These are phyloP conservation scores for Gonioctena quinquepunctata DNA, from an alignment of 1,140 invertebrate genomes.

Conservation along the genomic window DNA sequence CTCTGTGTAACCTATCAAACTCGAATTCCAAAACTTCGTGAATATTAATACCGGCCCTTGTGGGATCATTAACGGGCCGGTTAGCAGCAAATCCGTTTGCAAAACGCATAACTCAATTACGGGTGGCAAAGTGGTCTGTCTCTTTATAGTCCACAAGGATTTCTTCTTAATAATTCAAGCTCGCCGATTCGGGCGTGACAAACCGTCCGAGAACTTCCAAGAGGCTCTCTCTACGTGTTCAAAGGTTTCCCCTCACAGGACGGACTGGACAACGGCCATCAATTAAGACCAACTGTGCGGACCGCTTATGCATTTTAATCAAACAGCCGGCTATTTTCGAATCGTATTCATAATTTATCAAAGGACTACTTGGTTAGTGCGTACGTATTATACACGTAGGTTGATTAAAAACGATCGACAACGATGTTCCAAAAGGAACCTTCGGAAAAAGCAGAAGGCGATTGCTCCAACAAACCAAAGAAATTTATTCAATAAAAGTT, in stretches of 20 bases:
- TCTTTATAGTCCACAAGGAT: constrained; percentile 36
- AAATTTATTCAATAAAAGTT: too few relatives aligned
- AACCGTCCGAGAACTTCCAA: constrained; percentile 20
- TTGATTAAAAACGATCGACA: neutral
- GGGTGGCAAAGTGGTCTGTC: constrained; percentile 36
- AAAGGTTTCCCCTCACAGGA: constrained; percentile 32
- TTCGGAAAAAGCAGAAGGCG: too few relatives aligned
- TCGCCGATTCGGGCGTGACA: constrained; percentile 32
- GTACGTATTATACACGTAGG: neutral
- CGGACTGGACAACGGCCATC: constrained; percentile 37
- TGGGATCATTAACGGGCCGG: constrained; percentile 28
- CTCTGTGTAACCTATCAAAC: too few relatives aligned
- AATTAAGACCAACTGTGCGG: constrained; percentile 37
- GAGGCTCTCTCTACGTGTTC: constrained; percentile 27
- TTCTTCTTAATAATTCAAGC: constrained; percentile 42
- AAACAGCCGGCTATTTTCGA: constrained; percentile 34
- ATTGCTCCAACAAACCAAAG: too few relatives aligned
- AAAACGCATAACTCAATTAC: constrained; percentile 38
- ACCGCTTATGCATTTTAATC: constrained; percentile 42
- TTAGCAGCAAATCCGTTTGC: constrained; percentile 29
- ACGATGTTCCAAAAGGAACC: neutral
- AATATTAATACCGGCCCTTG: constrained; percentile 10
- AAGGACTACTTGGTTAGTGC: constrained; percentile 9
- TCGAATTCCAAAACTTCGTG: too few relatives aligned
- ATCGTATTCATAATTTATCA: constrained; percentile 30